Evolutionary conservation across 2,113 vertebrate species (phyloP), one percentile per base, ranked within the genome.

Genomic region (Casuarius casuarius): DNA sequence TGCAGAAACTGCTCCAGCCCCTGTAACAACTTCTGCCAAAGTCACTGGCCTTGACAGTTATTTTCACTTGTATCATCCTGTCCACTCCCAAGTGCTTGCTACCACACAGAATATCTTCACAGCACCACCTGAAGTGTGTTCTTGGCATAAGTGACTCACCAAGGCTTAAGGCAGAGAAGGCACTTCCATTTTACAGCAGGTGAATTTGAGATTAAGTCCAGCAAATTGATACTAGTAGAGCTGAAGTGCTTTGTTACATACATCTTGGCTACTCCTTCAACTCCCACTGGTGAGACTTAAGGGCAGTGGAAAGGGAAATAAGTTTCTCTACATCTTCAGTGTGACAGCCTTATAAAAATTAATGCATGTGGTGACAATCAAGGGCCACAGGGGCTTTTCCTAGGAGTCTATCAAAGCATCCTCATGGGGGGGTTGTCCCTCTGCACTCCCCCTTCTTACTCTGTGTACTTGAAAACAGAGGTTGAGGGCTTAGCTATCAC

Each of bases 61-160:
- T 75, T 16, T 49, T 54, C 61, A 2, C 13, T 42, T 5, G 7
- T 2, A 17, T 5, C 68, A 12, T 7, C 19, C 62, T 12, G 22
- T 2, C 85, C 14, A 0, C 12, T 52, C 44, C 33, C 49, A 21
- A 1, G 1, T 1, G 61, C 49, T 31, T 4, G 18, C 12, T 38
- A 8, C 7, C 5, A 46, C 19, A 13, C 33, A 51, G 33, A 63
- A 1, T 12, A 22, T 17, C 42, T 44, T 21, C 75, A 22, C 67
- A 31, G 87, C 62, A 21, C 71, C 62, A 10, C 7, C 26, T 33
- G 12, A 6, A 77, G 51, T 0, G 17, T 22, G 38, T 14, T 65
- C 48, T 72, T n/a, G 80, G n/a, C 42, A 62, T 56, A 74, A 67
- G 72, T 1, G 35, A 44, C 65, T 65, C 21, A 2, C 33, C 5